Evolutionary conservation across 35 echinoderm and acorn worm species (phyloP), one percentile per base, ranked within the genome.

Genomic region (Apostichopus parvimensis): DNA sequence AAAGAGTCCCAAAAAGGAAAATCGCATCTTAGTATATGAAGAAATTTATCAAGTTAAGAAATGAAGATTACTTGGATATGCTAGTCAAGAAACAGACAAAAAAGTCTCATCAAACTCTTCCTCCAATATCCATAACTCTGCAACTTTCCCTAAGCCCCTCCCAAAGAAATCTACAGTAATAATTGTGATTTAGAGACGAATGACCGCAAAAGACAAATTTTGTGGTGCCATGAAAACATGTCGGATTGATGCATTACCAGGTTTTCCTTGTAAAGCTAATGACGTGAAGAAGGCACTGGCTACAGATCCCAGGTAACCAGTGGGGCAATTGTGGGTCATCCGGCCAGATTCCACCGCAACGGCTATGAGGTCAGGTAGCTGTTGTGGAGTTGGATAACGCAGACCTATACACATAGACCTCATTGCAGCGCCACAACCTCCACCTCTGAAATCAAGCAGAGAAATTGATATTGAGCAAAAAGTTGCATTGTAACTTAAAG

Each of bases 361-460:
- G 6, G 92, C 54, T 59, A 98, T 94, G 6, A 98, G 77, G 54
- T 98, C 92, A 4, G 15, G 14, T 5, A 98, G 94, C 62, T 98
- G 96, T 70, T 98, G 88, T 17, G 90, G 87, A 82, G 24, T 87
- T 54, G 92, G 87, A 91, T 73, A 98, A 5, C 97, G 73, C 7
- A 98, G 93, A 86, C 97, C 97, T 13, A 98, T 94, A 62, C 97
- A 98, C 97, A 98, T 98, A 54, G 97, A 60, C 76, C 97, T 80
- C 97, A 98, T 98, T 7, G 97, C 97, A 54, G 86, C 94, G 8
- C 97, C 97, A 92, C 97, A 98, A 1, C 97, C 97, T 45, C 94
- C 97, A 25, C 92, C 97, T 75, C 97, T 98, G 90, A 21, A 78
- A 55, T 7, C 93, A 28, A 20, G 65, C 25, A 8, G 85, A 80